Base-by-base conservation (phyloP, 1,140 invertebrate species). In the Drosophila asahinai region DNA sequence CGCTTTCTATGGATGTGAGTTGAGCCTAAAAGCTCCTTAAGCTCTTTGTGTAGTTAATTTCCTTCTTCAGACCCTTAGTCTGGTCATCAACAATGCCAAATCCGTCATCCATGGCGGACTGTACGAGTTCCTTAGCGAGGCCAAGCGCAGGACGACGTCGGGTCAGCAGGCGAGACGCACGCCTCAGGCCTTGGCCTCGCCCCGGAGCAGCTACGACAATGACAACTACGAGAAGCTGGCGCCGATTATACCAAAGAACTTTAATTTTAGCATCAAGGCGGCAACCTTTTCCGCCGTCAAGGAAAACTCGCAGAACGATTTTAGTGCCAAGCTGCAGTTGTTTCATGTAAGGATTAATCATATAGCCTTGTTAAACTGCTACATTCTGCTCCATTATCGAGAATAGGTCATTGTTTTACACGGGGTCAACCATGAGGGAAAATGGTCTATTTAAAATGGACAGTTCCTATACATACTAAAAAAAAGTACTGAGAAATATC, bases 231-330 rank as follows among this genome's bases (percentile, higher is more conserved):
- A 94, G 54, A 94, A 94, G 79, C 92, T 96, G 52, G 94, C 95
- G 25, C 96, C 96, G 22, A 95, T 97, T 78, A 95, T 97, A 93
- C 96, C 96, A 93, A 97, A 97, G 95, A 96, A 95, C 93, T 95
- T 96, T 82, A 95, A 94, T 79, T 93, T 97, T 76, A 96, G 95
- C 92, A 94, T 97, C 57, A 95, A 96, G 70, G 94, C 95, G 72
- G 96, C 96, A 1, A 95, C 94, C 15, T 92, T 97, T 61, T 95
- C 94, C 38, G 95, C 95, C 61, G 94, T 95, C 9, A 94, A 95
- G 81, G 95, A 96, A 79, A 95, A 95, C 80, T 94, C 94, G 3
- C 93, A 93, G 38, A 94, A 94, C 66, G 93, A 95, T 83, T 93
- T 95, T 8, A 94, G 93, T 77, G 93, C 94, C n/a, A 94, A 93